Evolutionary conservation across 2,797 vertebrate species (phyloP).

Genomic region (Cryptoblepharus egeriae): DNA sequence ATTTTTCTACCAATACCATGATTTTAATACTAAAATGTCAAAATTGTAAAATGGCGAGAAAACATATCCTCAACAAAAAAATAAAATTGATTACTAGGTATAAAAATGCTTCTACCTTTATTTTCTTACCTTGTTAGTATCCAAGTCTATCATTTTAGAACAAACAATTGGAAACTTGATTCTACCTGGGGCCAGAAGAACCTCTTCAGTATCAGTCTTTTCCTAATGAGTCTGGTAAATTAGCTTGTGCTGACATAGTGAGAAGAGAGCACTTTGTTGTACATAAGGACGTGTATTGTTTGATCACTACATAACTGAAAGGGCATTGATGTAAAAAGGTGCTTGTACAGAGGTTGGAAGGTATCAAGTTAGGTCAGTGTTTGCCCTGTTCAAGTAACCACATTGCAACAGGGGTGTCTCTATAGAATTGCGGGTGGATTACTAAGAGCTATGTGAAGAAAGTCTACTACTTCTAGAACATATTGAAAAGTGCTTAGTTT

Average conservation of each 20-base stretch:
- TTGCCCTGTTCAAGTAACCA: slow-evolving; percentile 42
- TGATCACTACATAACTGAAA: slow-evolving; percentile 67
- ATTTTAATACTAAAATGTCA: neutral
- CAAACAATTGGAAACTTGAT: slow-evolving; percentile 73
- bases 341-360: slow-evolving; percentile 57
- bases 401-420: slow-evolving; percentile 23
- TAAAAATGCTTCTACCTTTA: slow-evolving; percentile 58
- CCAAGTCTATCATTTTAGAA: slow-evolving; percentile 56
- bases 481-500: no score
- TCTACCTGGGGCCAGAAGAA: slow-evolving; percentile 62
- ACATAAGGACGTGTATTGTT: slow-evolving; percentile 73
- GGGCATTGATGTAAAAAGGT: slow-evolving; percentile 67
- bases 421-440: slow-evolving; percentile 9
- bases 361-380: slow-evolving; percentile 64
- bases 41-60: slow-evolving; percentile 33
- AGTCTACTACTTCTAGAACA: neutral
- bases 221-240: slow-evolving; percentile 78
- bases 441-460: slow-evolving; percentile 42
- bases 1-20: neutral
- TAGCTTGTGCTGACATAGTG: slow-evolving; percentile 71
- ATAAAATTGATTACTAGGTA: slow-evolving; percentile 57
- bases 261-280: slow-evolving; percentile 72
- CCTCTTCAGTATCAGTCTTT: slow-evolving; percentile 66
- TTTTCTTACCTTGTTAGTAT: slow-evolving; percentile 46
- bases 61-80: slow-evolving; percentile 16